Conservation (phyloP, 2,888 invertebrate species). For the Apodemia hepburni region DNA sequence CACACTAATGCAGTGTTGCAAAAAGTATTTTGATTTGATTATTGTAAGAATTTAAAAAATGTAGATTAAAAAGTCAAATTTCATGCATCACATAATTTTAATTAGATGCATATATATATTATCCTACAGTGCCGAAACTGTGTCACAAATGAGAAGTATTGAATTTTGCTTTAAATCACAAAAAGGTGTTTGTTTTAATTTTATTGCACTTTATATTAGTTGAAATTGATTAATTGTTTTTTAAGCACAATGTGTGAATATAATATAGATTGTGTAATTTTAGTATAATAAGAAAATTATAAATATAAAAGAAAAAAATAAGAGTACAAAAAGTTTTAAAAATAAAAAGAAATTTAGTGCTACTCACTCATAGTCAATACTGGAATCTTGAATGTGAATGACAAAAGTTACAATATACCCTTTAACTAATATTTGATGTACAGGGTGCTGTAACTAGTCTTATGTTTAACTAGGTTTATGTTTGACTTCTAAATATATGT, state of each 20-base stretch:
- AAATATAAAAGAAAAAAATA: not conserved
- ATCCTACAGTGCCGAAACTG: not conserved
- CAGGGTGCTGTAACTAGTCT: too few relatives aligned
- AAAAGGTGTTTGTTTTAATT: slow-evolving; percentile 1
- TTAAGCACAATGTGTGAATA: slow-evolving; percentile 2
- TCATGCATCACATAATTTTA: not conserved
- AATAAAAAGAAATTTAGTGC: not conserved
- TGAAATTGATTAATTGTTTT: slow-evolving; percentile 6
- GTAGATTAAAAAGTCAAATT: not conserved
- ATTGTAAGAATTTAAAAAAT: not conserved
- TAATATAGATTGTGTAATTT: not conserved
- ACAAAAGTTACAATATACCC: too few relatives aligned
- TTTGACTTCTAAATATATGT: too few relatives aligned
- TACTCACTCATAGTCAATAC: not conserved
- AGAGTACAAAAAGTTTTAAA: not conserved
- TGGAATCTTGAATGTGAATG: too few relatives aligned
- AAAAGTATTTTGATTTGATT: not conserved
- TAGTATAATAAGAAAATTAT: not conserved
- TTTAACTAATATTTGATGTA: too few relatives aligned
- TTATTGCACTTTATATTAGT: slow-evolving; percentile 1
- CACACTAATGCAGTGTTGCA: not conserved
- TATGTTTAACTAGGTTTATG: too few relatives aligned
- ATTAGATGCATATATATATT: not conserved
- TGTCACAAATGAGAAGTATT: slow-evolving; percentile 8
- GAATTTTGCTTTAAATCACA: slow-evolving; percentile 3